phyloP scores from a whole-genome alignment of 2,797 vertebrate genomes.

The Morus bassanus region DNA sequence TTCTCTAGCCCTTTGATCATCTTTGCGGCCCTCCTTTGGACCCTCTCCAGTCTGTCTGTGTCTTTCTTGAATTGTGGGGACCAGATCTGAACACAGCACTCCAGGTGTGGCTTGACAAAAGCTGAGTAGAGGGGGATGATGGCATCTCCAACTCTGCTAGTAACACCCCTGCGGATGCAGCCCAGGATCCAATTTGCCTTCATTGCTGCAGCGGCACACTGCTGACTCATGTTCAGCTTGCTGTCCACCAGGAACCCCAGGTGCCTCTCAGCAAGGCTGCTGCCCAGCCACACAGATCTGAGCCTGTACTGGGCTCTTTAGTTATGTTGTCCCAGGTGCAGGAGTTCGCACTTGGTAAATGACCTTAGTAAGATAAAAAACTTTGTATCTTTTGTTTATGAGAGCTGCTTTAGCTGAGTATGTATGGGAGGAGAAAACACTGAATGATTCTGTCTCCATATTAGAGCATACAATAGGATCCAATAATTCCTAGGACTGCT shows the following conservation, averaged over 20 bases:
- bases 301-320: fast-evolving
- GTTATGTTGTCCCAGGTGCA: neutral
- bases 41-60: neutral
- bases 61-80: neutral
- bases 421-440: neutral
- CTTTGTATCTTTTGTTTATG: neutral
- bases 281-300: too few relatives aligned
- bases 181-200: neutral
- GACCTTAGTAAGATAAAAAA: neutral
- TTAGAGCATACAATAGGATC: neutral
- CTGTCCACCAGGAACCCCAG: neutral
- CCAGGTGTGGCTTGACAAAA: fast-evolving
- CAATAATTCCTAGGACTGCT: neutral
- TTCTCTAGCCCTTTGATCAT: neutral
- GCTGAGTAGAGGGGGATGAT: neutral
- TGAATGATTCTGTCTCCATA: neutral
- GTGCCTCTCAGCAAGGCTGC: too few relatives aligned
- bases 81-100: neutral
- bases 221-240: neutral
- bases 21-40: neutral
- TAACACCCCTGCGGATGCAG: fast-evolving
- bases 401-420: neutral
- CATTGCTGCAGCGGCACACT: neutral
- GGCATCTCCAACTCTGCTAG: neutral
- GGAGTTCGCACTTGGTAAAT: neutral